A percentile compares a stretch with the other conserved stretches of the same genome.
Evolutionary conservation across 2,888 invertebrate genomes (phyloP).

Genomic region (Dryobotodes eremita): DNA sequence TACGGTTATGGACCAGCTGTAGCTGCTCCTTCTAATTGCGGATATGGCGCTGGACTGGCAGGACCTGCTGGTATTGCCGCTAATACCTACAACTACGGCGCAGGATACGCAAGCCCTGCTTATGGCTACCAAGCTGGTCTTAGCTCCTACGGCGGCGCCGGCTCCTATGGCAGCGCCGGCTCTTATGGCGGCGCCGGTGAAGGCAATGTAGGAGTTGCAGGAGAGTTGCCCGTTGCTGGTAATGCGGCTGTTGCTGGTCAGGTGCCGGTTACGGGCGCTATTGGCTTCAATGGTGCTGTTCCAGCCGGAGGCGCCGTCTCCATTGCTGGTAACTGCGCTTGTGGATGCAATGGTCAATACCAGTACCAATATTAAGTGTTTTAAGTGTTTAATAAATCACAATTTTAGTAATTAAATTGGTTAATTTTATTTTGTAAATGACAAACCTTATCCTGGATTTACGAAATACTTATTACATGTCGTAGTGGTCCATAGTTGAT

Average conservation of each 20-base stretch:
- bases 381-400: constrained; percentile 43
- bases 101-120: constrained; percentile 14
- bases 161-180: constrained; percentile 57
- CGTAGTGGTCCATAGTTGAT: background rate
- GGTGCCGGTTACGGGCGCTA: constrained; percentile 70
- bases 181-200: constrained; percentile 59
- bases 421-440: background rate
- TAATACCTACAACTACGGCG: constrained; percentile 15
- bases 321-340: constrained; percentile 68
- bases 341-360: constrained; percentile 51
- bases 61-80: constrained; percentile 28
- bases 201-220: constrained; percentile 60
- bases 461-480: no score
- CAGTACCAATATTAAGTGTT: constrained; percentile 40
- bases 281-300: constrained; percentile 67
- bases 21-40: constrained; percentile 2
- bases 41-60: constrained; percentile 17
- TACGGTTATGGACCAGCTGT: constrained; percentile 20
- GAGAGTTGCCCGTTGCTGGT: constrained; percentile 64
- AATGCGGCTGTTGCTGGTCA: constrained; percentile 60
- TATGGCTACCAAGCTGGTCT: constrained; percentile 33
- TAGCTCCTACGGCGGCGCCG: constrained; percentile 53
- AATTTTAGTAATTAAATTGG: constrained; percentile 11
- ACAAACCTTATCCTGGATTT: background rate
- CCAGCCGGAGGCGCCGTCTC: constrained; percentile 70